Percentiles rank a stretch among this genome's conserved stretches.
Conservation (phyloP, 2,797 vertebrate genomes). For the Acipenser oxyrinchus region DNA sequence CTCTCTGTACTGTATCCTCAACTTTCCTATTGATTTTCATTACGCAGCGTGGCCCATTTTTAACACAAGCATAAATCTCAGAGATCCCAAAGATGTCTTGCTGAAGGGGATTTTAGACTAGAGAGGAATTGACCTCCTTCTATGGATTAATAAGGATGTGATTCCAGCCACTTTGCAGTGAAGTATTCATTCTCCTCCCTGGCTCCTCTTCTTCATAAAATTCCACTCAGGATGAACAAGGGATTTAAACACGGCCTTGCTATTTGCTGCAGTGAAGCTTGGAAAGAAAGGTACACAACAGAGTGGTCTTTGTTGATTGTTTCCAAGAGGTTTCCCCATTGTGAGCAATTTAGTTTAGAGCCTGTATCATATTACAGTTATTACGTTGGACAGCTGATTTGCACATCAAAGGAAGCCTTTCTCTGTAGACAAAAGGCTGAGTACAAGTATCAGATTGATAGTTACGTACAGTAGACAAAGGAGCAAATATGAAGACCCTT, state of each 20-base stretch:
- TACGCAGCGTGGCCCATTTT: slow-evolving; percentile 12
- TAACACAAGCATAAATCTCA: slow-evolving; percentile 15
- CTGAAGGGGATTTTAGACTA: neutral
- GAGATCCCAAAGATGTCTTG: slow-evolving; percentile 13
- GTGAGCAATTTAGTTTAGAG: neutral
- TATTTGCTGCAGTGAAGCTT: too few species aligned
- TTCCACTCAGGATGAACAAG: neutral
- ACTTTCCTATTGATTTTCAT: slow-evolving; percentile 17
- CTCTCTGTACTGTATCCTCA: slow-evolving; percentile 11
- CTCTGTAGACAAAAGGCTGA: slow-evolving; percentile 15
- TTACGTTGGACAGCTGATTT: slow-evolving; percentile 48
- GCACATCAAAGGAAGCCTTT: slow-evolving; percentile 43
- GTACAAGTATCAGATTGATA: too few species aligned
- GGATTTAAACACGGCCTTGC: too few species aligned
- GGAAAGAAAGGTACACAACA: too few species aligned
- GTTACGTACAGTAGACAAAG: too few species aligned
- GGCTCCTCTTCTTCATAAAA: neutral
- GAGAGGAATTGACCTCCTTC: slow-evolving; percentile 12
- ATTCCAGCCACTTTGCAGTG: slow-evolving; percentile 9
- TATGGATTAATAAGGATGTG: slow-evolving; percentile 5
- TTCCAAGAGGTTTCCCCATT: too few species aligned
- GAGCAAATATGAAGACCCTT: too few species aligned
- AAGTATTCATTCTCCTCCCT: neutral
- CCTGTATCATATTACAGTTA: neutral
- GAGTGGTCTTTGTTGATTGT: too few species aligned